Percentiles rank a stretch among this genome's conserved stretches.
These are phyloP conservation scores for Chaetorhynchus papuensis DNA, from an alignment of 2,113 vertebrate species.

Conservation along the genomic window DNA sequence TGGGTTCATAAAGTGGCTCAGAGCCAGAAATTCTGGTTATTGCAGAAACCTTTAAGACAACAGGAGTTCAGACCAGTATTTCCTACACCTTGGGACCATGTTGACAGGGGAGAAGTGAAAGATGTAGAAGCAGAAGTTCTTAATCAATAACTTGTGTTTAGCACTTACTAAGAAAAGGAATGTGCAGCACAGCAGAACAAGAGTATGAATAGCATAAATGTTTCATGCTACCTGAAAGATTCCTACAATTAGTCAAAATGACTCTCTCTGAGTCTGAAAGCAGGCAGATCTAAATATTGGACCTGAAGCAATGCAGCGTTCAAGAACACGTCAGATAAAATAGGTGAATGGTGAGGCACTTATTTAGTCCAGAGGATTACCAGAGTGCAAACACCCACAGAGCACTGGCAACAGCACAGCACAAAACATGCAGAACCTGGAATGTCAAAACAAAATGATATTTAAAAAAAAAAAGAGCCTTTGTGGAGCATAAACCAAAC, in stretches of 20 bases:
- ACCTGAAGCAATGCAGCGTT: background rate
- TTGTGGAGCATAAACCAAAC: background rate
- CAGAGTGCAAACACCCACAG: background rate
- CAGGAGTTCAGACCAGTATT: background rate
- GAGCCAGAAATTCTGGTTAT: background rate
- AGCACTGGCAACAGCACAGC: background rate
- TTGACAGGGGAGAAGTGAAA: background rate
- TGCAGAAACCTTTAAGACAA: background rate
- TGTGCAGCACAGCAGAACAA: background rate
- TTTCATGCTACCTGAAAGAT: background rate
- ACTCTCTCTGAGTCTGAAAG: background rate
- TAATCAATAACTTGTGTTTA: background rate
- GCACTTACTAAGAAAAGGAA: background rate
- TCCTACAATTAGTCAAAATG: background rate
- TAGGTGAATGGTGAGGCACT: background rate
- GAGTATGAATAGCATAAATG: background rate
- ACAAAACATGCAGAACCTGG: background rate
- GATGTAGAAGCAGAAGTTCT: background rate
- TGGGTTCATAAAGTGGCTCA: background rate
- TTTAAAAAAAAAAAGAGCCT: background rate
- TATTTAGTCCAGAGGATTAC: background rate
- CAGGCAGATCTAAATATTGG: background rate
- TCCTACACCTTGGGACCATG: background rate
- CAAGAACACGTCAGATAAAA: background rate
- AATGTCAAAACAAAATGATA: background rate